Conservation (phyloP, 2,797 vertebrate genomes). For the Acrossocheilus fasciatus region DNA sequence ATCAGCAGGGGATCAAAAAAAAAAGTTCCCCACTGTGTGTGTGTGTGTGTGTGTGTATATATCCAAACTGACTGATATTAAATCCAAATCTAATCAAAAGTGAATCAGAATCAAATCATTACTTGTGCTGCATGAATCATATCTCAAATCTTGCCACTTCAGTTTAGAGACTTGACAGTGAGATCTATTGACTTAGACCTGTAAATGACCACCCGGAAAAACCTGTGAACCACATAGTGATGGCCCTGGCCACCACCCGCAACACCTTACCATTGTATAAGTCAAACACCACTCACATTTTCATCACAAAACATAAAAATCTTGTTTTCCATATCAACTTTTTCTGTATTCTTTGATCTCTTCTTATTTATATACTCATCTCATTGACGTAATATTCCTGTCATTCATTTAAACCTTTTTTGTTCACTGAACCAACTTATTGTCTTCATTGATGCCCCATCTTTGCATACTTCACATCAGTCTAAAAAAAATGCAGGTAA, state of each 20-base stretch:
- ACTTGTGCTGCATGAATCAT: not conserved
- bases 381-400: conserved; percentile 10
- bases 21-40: too few relatives aligned
- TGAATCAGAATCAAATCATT: too few relatives aligned
- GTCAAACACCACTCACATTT: not conserved
- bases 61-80: too few relatives aligned
- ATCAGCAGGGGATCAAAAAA: too few relatives aligned
- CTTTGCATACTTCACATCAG: not conserved
- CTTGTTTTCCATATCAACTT: not conserved
- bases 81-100: too few relatives aligned
- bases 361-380: not conserved
- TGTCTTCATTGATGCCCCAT: conserved; percentile 5
- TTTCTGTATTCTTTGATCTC: not conserved
- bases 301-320: not conserved
- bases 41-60: too few relatives aligned
- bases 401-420: conserved; percentile 10
- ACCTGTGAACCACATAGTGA: not conserved
- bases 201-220: not conserved
- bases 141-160: not conserved
- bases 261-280: not conserved
- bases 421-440: not conserved
- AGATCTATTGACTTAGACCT: not conserved
- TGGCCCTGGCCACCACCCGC: not conserved
- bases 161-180: not conserved
- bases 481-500: not conserved